Conservation (phyloP, 2,888 invertebrate species). For the Heliconius hortense region DNA sequence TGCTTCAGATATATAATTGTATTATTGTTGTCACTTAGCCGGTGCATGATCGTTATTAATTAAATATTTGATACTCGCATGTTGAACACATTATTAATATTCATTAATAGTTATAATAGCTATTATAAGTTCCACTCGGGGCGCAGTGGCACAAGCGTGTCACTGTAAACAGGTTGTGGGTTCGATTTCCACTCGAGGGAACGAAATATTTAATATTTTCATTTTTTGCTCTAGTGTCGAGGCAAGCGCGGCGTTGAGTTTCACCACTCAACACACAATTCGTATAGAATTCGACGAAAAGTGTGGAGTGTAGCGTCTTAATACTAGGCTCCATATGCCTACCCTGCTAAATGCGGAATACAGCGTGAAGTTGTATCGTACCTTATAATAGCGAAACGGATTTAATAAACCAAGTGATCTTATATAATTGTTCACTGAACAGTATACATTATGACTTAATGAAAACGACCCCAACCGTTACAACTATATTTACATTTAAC, state of each 20-base stretch:
- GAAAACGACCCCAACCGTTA: background rate
- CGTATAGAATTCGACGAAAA: no score
- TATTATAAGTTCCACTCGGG: background rate
- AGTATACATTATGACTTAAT: background rate
- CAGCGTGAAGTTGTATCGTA: no score
- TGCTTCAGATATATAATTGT: slow-evolving; percentile 32
- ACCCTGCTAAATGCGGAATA: no score
- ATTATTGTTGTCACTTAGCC: slow-evolving; percentile 21
- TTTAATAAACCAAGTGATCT: background rate
- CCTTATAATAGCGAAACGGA: background rate
- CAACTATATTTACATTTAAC: background rate
- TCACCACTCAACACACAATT: no score
- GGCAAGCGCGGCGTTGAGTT: no score
- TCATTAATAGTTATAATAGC: slow-evolving; percentile 3
- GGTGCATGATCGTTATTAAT: slow-evolving; percentile 18
- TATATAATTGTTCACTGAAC: background rate
- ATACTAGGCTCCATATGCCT: no score
- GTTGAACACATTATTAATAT: slow-evolving; percentile 3
- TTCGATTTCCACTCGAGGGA: no score
- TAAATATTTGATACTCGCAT: slow-evolving; percentile 21
- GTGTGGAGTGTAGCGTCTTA: no score
- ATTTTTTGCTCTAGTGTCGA: no score
- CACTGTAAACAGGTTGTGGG: no score
- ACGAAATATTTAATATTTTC: no score
- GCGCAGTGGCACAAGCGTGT: no score